These are phyloP conservation scores for Manis javanica DNA, from an alignment of 2,797 vertebrate genomes.

Conservation along the genomic window DNA sequence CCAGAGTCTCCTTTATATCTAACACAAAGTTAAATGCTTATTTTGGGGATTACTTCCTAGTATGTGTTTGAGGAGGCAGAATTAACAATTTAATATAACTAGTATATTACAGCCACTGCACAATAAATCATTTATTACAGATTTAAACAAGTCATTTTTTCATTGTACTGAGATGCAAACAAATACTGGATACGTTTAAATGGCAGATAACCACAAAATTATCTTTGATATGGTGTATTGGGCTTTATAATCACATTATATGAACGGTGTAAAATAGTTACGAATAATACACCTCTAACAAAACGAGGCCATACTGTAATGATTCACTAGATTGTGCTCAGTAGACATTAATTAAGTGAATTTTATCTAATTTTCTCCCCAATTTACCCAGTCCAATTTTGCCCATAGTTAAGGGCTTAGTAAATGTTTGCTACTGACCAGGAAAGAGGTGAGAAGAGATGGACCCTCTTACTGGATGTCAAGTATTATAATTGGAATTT, in stretches of 20 bases:
- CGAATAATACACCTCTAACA: slow-evolving; percentile 61
- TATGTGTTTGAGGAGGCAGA: slow-evolving; percentile 67
- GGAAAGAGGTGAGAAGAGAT: slow-evolving; percentile 69
- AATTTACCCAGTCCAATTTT: slow-evolving; percentile 58
- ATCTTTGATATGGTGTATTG: slow-evolving; percentile 70
- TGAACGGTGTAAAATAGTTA: slow-evolving; percentile 59
- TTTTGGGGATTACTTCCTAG: slow-evolving; percentile 56
- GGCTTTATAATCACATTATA: slow-evolving; percentile 72
- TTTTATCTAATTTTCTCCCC: slow-evolving; percentile 49
- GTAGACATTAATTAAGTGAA: slow-evolving; percentile 58
- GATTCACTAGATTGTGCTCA: slow-evolving; percentile 75
- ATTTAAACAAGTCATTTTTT: slow-evolving; percentile 68
- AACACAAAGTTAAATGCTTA: slow-evolving; percentile 73
- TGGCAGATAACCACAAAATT: slow-evolving; percentile 75
- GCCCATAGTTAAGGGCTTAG: slow-evolving; percentile 47
- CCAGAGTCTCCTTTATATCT: slow-evolving; percentile 69
- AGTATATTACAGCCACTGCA: slow-evolving; percentile 77
- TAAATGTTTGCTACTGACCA: slow-evolving; percentile 71
- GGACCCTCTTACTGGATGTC: slow-evolving; percentile 66
- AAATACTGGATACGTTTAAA: slow-evolving; percentile 74
- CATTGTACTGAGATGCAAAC: slow-evolving; percentile 76
- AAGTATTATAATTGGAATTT: slow-evolving; percentile 68
- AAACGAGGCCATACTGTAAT: slow-evolving; percentile 60
- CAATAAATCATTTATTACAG: slow-evolving; percentile 75
- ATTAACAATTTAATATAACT: slow-evolving; percentile 76